Percentiles rank a stretch among this genome's conserved stretches.
These are phyloP conservation scores for Nerophis lumbriciformis DNA, from an alignment of 2,113 vertebrate genomes.

Conservation along the genomic window DNA sequence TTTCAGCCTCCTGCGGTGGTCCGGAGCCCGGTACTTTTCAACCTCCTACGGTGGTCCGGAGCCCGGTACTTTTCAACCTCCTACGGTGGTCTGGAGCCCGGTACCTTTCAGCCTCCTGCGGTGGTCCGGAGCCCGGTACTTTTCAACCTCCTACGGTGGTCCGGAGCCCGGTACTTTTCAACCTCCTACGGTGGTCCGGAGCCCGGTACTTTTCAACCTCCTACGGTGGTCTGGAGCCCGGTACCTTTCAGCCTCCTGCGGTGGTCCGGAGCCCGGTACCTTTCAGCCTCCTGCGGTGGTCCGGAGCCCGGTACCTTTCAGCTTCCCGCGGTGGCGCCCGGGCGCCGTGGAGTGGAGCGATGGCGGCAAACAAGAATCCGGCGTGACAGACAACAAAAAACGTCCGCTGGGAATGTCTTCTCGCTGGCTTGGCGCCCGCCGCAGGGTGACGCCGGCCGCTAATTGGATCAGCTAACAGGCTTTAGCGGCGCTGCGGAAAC, in stretches of 20 bases:
- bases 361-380: constrained; percentile 51
- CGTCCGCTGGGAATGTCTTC: constrained; percentile 31
- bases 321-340: constrained; percentile 43
- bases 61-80: no score
- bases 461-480: constrained; percentile 58
- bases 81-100: no score
- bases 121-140: constrained; percentile 30
- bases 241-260: constrained; percentile 27
- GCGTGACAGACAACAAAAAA: constrained; percentile 27
- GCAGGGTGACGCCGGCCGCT: constrained; percentile 26
- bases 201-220: constrained; percentile 32
- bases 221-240: constrained; percentile 33
- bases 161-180: constrained; percentile 39
- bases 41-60: no score
- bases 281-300: constrained; percentile 46
- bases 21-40: no score
- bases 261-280: no score
- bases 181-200: no score
- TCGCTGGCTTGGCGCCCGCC: constrained; percentile 12
- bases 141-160: constrained; percentile 12
- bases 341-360: constrained; percentile 51
- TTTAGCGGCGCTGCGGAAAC: constrained; percentile 33
- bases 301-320: constrained; percentile 40
- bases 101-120: constrained; percentile 42
- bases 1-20: no score